Evolutionary conservation across 2,888 invertebrate species (phyloP), one percentile per base, ranked within the genome.

Genomic region (Diaphora mendica): DNA sequence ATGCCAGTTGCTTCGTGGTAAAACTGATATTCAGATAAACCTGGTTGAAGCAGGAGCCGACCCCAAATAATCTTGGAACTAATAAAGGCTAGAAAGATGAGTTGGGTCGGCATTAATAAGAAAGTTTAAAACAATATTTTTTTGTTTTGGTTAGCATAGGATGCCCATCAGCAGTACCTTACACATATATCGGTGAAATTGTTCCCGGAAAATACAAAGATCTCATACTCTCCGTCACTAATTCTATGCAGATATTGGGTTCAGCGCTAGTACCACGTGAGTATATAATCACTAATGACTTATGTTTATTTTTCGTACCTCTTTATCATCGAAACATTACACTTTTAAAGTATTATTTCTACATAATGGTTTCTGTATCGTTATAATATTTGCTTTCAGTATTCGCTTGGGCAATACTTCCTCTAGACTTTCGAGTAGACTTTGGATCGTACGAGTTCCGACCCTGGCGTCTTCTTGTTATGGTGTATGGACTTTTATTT

Each of bases 391-490:
- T 51, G 64, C 73, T 91, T 91, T 72, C 88, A 96, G 97, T 96
- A 64, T 85, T 97, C 74, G 97, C 97, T 0, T 97, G 97, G 96
- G 93, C 94, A 3, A 95, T 98, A 23, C 95, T 98, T 44, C 98
- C 98, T 0, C 74, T 96, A 0, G 89, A 95, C 67, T 92, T 96
- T 78, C 87, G 92, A 64, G 80, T 90, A 76, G 89, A 93, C 80
- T 90, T 96, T 48, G 92, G 97, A 3, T 89, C 92, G 1, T 93
- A 97, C 80, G 85, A 91, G 1, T 97, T 97, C 81, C 96, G 97
- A 70, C 97, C 98, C 0, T 98, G 98, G 98, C 96, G 98, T 68
- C 86, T 98, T 2, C 96, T 98, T 62, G 90, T 97, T 0, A 94
- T 97, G 0, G 76, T 97, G 0, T 96, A 97, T 80, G 96, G 97